Conservation (phyloP, 1,140 invertebrate species). For the Nephotettix cincticeps region DNA sequence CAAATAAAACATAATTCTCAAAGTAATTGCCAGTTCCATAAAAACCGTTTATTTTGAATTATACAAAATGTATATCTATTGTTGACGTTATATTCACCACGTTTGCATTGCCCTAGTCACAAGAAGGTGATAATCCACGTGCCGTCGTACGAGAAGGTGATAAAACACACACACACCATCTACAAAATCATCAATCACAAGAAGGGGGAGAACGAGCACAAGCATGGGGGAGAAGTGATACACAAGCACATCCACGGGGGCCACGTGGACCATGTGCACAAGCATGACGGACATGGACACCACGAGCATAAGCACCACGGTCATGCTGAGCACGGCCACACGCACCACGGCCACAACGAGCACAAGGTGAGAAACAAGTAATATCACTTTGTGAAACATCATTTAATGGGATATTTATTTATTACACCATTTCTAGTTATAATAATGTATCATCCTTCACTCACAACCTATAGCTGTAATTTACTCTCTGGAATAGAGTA, state of each 20-base stretch:
- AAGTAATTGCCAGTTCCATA: too few relatives aligned
- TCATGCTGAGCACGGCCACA: constrained; percentile 31
- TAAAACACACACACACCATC: constrained; percentile 63
- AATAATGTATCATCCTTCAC: too few relatives aligned
- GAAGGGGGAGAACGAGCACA: constrained; percentile 37
- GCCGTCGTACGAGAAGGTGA: constrained; percentile 59
- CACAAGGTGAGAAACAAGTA: constrained; percentile 1
- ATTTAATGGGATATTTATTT: too few relatives aligned
- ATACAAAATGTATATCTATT: too few relatives aligned
- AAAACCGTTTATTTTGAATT: too few relatives aligned
- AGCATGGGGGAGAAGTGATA: constrained; percentile 31
- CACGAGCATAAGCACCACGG: constrained; percentile 33
- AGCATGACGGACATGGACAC: constrained; percentile 29
- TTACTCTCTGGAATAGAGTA: too few relatives aligned
- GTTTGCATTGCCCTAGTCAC: too few relatives aligned
- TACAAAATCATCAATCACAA: constrained; percentile 55
- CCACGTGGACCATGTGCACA: constrained; percentile 31
- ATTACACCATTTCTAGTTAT: too few relatives aligned
- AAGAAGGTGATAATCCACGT: constrained; percentile 60
- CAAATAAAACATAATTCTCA: too few relatives aligned
- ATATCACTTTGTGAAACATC: too few relatives aligned
- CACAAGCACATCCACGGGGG: constrained; percentile 33
- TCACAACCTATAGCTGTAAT: too few relatives aligned
- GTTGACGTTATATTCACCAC: too few relatives aligned
- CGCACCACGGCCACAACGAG: constrained; percentile 26